Evolutionary conservation across 2,113 vertebrate genomes (phyloP).

Genomic region (Corythaeola cristata): DNA sequence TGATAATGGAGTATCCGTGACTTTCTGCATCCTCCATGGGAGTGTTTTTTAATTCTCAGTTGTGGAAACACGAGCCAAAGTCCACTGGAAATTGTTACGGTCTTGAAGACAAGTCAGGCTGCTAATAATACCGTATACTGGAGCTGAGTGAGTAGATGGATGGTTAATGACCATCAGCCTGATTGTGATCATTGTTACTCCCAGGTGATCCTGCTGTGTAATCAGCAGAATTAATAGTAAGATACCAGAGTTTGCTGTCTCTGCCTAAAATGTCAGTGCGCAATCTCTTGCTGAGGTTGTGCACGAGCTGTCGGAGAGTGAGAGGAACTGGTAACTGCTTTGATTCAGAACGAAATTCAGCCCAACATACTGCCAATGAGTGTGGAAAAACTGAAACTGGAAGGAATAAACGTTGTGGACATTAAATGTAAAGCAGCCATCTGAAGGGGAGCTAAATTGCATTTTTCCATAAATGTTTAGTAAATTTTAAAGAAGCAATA

Average conservation of each 20-base stretch:
- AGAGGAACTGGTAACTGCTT: not conserved
- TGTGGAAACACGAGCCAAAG: slow-evolving; percentile 37
- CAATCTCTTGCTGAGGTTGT: not conserved
- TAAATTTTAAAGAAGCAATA: not conserved
- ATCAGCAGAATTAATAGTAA: not conserved
- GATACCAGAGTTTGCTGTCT: not conserved
- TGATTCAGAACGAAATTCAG: not conserved
- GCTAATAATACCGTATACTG: not conserved
- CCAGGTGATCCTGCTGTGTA: not conserved
- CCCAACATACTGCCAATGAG: not conserved
- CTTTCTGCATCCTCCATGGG: not conserved
- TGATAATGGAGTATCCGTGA: not conserved
- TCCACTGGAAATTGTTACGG: not conserved
- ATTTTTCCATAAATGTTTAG: not conserved
- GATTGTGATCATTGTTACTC: not conserved
- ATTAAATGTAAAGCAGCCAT: not conserved
- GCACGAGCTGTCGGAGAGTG: not conserved
- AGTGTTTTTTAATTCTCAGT: not conserved
- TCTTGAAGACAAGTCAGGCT: not conserved
- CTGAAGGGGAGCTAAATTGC: not conserved
- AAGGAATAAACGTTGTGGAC: not conserved
- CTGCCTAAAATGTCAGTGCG: not conserved
- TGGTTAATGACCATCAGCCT: not conserved
- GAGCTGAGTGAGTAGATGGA: not conserved
- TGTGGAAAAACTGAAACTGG: not conserved